Percentiles rank a stretch among this genome's conserved stretches.
Evolutionary conservation across 1,140 invertebrate genomes (phyloP).

Genomic region (Drosophila chauvacae): DNA sequence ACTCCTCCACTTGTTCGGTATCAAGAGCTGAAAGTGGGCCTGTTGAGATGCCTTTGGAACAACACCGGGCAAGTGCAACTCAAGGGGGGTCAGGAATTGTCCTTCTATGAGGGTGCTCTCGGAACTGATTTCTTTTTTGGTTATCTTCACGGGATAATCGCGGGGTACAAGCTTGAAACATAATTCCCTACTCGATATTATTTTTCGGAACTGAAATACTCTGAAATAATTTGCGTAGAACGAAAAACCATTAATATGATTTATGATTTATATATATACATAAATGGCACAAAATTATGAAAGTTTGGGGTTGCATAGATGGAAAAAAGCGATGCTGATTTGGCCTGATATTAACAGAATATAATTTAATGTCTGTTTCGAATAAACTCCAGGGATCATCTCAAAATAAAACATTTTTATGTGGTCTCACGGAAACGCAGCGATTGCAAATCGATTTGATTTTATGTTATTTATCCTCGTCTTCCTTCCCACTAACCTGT

Average conservation of each 20-base stretch:
- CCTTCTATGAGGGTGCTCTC: constrained; percentile 94
- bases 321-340: background rate
- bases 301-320: background rate
- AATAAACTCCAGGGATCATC: constrained; percentile 16
- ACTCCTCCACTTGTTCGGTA: constrained; percentile 92
- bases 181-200: constrained; percentile 92
- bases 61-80: constrained; percentile 92
- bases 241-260: constrained; percentile 7
- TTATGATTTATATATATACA: background rate
- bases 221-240: constrained; percentile 85
- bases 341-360: background rate
- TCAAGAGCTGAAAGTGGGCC: constrained; percentile 93
- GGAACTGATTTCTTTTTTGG: constrained; percentile 92
- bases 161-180: constrained; percentile 93
- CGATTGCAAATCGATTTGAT: background rate
- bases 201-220: constrained; percentile 95
- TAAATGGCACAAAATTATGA: background rate
- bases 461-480: background rate
- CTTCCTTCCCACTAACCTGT: constrained; percentile 29
- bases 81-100: constrained; percentile 94
- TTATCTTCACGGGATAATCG: constrained; percentile 95
- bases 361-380: background rate
- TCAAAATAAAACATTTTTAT: background rate
- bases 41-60: constrained; percentile 93
- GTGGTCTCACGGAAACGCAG: background rate